These are phyloP conservation scores for Numenius phaeopus DNA, from an alignment of 2,797 vertebrate genomes.

Conservation along the genomic window DNA sequence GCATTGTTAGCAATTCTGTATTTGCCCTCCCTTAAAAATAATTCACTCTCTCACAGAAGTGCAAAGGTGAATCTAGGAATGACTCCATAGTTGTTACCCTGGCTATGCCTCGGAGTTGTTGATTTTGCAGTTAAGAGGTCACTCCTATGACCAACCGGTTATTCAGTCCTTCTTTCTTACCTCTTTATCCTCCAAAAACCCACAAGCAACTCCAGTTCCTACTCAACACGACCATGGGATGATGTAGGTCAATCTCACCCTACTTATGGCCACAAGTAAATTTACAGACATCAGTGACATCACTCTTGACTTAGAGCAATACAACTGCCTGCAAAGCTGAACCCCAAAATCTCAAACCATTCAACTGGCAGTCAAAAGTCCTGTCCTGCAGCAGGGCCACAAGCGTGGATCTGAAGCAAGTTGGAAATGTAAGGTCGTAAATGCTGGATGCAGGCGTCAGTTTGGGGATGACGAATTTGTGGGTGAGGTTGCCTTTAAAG, in stretches of 20 bases:
- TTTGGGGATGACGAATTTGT: not conserved
- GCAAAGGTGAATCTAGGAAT: not conserved
- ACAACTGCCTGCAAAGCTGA: not conserved
- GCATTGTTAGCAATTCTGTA: not conserved
- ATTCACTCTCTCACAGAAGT: not conserved
- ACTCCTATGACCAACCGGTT: fast-evolving
- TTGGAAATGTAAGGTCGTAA: not conserved
- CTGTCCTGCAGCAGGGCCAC: not conserved
- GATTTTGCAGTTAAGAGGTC: not conserved
- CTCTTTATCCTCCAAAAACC: not conserved
- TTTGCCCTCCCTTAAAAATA: not conserved
- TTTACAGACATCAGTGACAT: not conserved
- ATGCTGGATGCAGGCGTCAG: not conserved
- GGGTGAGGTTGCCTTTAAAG: not conserved
- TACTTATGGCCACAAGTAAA: not conserved
- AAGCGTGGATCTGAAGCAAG: not conserved
- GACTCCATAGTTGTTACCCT: not conserved
- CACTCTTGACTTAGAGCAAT: not conserved
- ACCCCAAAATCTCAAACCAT: not conserved
- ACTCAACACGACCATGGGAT: fast-evolving
- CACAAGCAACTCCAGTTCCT: not conserved
- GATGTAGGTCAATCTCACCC: not conserved
- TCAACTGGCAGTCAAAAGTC: not conserved
- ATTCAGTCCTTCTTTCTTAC: not conserved
- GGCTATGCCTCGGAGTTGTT: not conserved